Percentiles rank a stretch among this genome's conserved stretches.
Conservation (phyloP, 1,140 invertebrate species). For the Phocides pigmalion region DNA sequence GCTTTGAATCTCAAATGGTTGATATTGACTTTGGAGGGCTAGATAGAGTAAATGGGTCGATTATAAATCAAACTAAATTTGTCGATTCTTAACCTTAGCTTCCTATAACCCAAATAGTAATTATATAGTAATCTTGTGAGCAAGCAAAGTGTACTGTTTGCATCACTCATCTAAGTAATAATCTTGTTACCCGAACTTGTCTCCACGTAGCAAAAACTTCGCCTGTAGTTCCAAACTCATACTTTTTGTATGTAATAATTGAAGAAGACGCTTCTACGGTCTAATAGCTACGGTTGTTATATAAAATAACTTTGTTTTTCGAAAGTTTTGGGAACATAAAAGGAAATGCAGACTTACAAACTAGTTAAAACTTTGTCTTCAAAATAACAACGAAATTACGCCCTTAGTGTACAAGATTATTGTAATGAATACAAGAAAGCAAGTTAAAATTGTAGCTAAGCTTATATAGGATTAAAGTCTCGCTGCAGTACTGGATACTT, state of each 20-base stretch:
- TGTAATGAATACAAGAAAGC: background rate
- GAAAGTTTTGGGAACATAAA: background rate
- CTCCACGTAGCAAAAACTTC: background rate
- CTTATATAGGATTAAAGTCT: background rate
- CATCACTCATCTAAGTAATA: background rate
- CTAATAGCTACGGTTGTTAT: background rate
- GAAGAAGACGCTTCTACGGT: background rate
- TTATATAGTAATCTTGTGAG: background rate
- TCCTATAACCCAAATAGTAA: too few species aligned
- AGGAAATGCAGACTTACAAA: background rate
- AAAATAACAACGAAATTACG: background rate
- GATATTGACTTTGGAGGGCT: too few species aligned
- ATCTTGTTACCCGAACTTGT: background rate
- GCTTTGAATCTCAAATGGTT: too few species aligned
- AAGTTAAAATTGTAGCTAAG: background rate
- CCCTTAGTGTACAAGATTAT: background rate
- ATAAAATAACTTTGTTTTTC: background rate
- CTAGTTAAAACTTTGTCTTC: conserved; percentile 1
- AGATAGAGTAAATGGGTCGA: too few species aligned
- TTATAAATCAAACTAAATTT: too few species aligned
- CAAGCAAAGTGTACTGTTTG: background rate
- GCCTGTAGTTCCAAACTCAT: too few species aligned
- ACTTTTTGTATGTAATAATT: background rate
- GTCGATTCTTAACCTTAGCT: too few species aligned
- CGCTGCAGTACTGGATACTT: too few species aligned